phyloP scores from a whole-genome alignment of 2,888 invertebrate species.

The Nomada fucata region DNA sequence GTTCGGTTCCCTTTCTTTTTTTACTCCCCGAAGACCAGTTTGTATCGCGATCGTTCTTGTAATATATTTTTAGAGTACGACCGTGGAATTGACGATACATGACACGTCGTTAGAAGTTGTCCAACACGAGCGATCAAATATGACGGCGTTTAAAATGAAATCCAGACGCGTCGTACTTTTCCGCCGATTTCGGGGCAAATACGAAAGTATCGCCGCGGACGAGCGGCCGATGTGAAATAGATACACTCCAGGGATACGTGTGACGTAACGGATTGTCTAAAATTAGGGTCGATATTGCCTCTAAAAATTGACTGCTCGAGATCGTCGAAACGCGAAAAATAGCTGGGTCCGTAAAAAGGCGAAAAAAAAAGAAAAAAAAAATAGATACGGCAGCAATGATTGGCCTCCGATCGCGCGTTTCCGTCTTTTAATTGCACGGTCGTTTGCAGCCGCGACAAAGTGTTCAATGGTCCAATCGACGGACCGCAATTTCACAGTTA shows the following conservation, averaged over 20 bases:
- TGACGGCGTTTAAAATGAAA: conserved; percentile 26
- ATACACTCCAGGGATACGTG: conserved; percentile 36
- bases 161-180: not conserved
- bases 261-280: conserved; percentile 62
- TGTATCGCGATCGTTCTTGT: conserved; percentile 5
- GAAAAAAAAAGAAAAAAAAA: not conserved
- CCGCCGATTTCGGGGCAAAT: conserved; percentile 27
- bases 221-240: conserved; percentile 30
- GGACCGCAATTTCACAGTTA: conserved; percentile 11
- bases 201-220: not conserved
- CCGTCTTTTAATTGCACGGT: not conserved
- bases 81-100: conserved; percentile 1
- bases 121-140: not conserved
- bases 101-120: not conserved
- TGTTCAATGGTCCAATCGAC: not conserved
- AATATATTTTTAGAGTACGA: conserved; percentile 29
- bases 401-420: conserved; percentile 26
- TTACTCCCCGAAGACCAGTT: not conserved
- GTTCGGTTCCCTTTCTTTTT: not conserved
- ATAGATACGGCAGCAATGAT: not conserved
- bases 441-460: not conserved
- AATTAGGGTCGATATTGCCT: conserved; percentile 68
- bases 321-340: conserved; percentile 36
- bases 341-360: conserved; percentile 19
- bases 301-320: conserved; percentile 65